These are phyloP conservation scores for Mesochorus sp. DNA, from an alignment of 2,888 invertebrate genomes.

Conservation along the genomic window DNA sequence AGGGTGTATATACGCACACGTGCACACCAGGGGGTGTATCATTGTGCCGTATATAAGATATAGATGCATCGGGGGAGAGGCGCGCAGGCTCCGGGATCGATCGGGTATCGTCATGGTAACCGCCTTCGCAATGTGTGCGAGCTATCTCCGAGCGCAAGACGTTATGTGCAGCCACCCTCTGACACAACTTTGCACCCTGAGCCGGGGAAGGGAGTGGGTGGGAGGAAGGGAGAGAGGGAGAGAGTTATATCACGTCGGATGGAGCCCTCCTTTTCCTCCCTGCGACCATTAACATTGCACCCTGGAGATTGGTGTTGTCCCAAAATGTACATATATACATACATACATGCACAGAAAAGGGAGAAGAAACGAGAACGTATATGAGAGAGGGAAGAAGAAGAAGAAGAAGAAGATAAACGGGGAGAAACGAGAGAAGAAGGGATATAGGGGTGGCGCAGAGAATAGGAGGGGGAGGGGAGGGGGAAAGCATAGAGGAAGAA, in stretches of 20 bases:
- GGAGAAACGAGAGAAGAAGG: not conserved
- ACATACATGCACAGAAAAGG: not conserved
- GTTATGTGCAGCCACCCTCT: not conserved
- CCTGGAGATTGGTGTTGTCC: not conserved
- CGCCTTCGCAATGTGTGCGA: slow-evolving; percentile 62
- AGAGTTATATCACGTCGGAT: slow-evolving; percentile 31
- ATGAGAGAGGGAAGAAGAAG: not conserved
- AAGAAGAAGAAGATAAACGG: not conserved
- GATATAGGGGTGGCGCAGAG: not conserved
- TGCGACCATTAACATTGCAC: not conserved
- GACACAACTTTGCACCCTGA: slow-evolving; percentile 23
- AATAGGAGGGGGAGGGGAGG: not conserved
- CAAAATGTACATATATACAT: not conserved
- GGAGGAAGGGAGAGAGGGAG: not conserved
- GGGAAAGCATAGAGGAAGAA: not conserved
- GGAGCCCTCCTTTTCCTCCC: slow-evolving; percentile 32
- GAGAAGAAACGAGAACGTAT: too few relatives aligned
- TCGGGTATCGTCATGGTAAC: slow-evolving; percentile 79
- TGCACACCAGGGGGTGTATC: too few relatives aligned
- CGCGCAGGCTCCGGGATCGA: slow-evolving; percentile 78
- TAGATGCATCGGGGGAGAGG: slow-evolving; percentile 18
- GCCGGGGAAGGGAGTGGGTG: not conserved
- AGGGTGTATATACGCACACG: not conserved
- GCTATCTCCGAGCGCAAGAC: slow-evolving; percentile 44
- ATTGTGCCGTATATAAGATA: slow-evolving; percentile 20